These are phyloP conservation scores for Malacoraja senta DNA, from an alignment of 2,797 vertebrate genomes.

Conservation along the genomic window DNA sequence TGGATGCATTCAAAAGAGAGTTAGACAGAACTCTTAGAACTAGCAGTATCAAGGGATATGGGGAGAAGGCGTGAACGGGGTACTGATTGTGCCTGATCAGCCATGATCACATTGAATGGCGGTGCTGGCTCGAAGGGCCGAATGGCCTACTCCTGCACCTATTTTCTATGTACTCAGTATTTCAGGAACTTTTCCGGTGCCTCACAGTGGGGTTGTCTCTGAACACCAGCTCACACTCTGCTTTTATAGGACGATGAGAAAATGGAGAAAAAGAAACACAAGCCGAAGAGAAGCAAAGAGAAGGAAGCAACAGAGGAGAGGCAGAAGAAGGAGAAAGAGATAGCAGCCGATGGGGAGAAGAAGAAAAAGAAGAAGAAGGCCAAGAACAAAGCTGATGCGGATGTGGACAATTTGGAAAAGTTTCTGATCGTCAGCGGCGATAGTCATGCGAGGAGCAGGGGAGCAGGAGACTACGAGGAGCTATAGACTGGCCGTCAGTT, in stretches of 20 bases:
- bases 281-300: constrained; percentile 68
- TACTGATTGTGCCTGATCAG: too few species aligned
- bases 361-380: constrained; percentile 59
- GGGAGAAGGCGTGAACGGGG: too few species aligned
- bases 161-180: background rate
- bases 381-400: constrained; percentile 61
- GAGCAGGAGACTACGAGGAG: constrained; percentile 87
- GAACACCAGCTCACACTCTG: background rate
- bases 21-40: too few species aligned
- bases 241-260: constrained; percentile 78
- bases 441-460: constrained; percentile 52
- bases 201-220: too few species aligned
- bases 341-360: constrained; percentile 61
- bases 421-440: constrained; percentile 73
- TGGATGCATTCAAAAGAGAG: too few species aligned
- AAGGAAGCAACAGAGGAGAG: constrained; percentile 67
- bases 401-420: constrained; percentile 81
- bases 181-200: background rate
- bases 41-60: too few species aligned
- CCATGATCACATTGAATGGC: too few species aligned
- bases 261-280: constrained; percentile 71
- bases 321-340: constrained; percentile 59
- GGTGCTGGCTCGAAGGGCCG: too few species aligned
- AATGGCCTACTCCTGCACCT: too few species aligned
- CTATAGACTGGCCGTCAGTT: constrained; percentile 59